Conservation (phyloP, 1,140 invertebrate species). For the Penaeus indicus region DNA sequence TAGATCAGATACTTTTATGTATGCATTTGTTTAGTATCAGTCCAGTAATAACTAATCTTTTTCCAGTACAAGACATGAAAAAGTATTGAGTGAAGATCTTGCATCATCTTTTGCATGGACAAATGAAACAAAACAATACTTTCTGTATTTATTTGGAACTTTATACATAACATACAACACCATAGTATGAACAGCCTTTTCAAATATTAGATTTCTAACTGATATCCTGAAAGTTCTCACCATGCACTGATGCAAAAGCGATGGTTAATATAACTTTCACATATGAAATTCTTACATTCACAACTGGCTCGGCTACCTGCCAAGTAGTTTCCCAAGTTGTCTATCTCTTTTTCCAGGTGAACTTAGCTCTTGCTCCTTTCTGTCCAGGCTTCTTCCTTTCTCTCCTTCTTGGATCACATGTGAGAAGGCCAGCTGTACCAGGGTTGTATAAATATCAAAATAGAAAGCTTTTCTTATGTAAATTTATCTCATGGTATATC, state of each 20-base stretch:
- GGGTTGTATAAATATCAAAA: slow-evolving; percentile 67
- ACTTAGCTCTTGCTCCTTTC: slow-evolving; percentile 89
- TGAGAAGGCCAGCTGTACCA: slow-evolving; percentile 85
- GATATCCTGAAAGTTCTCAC: no score
- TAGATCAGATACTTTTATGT: no score
- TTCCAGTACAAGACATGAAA: no score
- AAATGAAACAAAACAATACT: no score
- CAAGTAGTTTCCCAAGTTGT: neutral
- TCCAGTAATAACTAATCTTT: no score
- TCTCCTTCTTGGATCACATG: slow-evolving; percentile 81
- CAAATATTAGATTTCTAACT: no score
- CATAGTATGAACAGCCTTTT: no score
- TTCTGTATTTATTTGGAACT: no score
- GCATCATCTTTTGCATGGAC: no score
- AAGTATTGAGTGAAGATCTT: no score
- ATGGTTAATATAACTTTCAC: neutral
- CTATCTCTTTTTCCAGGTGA: slow-evolving; percentile 93
- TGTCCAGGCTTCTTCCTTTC: slow-evolving; percentile 97
- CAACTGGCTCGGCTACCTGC: neutral
- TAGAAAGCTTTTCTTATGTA: neutral
- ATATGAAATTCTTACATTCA: neutral
- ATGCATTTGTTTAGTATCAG: no score
- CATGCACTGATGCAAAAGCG: neutral
- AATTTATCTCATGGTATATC: neutral
- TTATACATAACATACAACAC: no score